A percentile compares a stretch with the other conserved stretches of the same genome.
phyloP scores from a whole-genome alignment of 2,113 vertebrate species.

The Gymnobelideus leadbeateri region DNA sequence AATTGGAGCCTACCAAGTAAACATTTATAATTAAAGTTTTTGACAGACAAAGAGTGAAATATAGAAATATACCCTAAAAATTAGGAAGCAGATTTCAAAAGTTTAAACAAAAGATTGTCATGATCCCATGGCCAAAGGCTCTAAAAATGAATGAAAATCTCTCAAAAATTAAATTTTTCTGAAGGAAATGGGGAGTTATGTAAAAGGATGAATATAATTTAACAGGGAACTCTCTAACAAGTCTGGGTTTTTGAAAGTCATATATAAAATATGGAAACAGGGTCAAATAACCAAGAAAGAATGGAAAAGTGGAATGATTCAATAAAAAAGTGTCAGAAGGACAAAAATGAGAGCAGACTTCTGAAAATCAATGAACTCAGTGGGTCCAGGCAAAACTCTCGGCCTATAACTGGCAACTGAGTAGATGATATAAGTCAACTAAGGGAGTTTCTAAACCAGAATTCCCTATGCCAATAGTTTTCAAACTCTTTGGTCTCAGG shows the following conservation, averaged over 20 bases:
- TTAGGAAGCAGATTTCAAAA: background rate
- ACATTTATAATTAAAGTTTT: background rate
- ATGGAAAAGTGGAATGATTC: background rate
- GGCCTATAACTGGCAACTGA: too few species aligned
- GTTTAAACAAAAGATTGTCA: background rate
- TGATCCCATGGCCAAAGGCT: background rate
- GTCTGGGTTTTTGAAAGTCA: background rate
- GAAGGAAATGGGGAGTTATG: background rate
- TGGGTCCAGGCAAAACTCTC: too few species aligned
- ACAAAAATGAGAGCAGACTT: background rate
- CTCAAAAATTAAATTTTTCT: background rate
- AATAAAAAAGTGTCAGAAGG: background rate
- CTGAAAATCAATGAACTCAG: background rate
- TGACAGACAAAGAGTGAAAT: background rate
- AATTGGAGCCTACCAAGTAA: background rate
- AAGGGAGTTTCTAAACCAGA: too few species aligned
- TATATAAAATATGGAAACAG: background rate
- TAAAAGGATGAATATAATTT: background rate
- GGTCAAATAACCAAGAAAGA: background rate
- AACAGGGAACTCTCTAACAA: background rate
- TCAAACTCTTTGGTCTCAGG: too few species aligned
- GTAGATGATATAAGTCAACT: too few species aligned
- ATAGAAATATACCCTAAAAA: background rate
- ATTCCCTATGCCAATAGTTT: too few species aligned
- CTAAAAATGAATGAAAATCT: background rate